phyloP scores from a whole-genome alignment of 2,113 vertebrate species.

The Rhabdornis inornatus region DNA sequence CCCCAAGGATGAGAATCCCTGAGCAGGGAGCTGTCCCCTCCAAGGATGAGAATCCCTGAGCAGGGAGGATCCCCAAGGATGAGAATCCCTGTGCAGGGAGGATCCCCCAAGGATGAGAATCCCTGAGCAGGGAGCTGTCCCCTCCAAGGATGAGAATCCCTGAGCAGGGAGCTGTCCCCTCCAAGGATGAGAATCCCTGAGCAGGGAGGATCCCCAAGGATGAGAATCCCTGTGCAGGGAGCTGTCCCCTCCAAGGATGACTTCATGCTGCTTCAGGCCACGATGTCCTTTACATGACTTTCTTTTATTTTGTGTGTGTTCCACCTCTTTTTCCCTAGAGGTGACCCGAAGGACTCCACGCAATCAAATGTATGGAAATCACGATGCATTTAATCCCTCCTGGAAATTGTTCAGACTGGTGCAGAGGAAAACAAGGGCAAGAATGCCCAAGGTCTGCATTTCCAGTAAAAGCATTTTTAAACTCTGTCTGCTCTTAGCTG shows the following conservation, averaged over 20 bases:
- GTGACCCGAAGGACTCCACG: background rate
- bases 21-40: too few relatives aligned
- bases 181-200: too few relatives aligned
- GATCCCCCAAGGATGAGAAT: too few relatives aligned
- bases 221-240: background rate
- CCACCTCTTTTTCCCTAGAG: background rate
- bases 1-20: too few relatives aligned
- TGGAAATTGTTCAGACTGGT: background rate
- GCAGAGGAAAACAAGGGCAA: background rate
- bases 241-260: background rate
- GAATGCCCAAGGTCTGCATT: background rate
- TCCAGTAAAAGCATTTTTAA: background rate
- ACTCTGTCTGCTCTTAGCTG: background rate
- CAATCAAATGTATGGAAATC: background rate
- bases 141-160: too few relatives aligned
- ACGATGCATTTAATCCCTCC: background rate
- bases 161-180: too few relatives aligned
- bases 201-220: too few relatives aligned
- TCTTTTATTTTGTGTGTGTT: background rate
- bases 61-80: too few relatives aligned
- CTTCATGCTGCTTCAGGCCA: background rate
- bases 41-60: too few relatives aligned
- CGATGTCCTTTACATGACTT: background rate
- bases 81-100: too few relatives aligned
- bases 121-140: too few relatives aligned